Evolutionary conservation across 2,888 invertebrate genomes (phyloP).

Genomic region (Drosophila neonasuta): DNA sequence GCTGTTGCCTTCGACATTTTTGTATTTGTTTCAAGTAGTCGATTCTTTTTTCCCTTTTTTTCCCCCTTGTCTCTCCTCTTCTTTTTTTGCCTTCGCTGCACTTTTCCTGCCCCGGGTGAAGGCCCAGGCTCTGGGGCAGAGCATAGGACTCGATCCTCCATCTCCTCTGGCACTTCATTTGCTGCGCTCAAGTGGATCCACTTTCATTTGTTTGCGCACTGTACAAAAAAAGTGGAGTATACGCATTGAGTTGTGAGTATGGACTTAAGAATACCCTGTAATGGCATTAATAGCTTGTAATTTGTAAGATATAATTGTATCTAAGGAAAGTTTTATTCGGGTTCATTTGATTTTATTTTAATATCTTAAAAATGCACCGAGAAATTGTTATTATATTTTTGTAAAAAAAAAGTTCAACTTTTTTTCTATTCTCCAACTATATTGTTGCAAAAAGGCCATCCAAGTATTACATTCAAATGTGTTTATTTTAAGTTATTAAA

Average conservation of each 20-base stretch:
- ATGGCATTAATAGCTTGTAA: no score
- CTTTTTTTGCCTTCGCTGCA: slow-evolving; percentile 77
- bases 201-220: slow-evolving; percentile 78
- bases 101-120: slow-evolving; percentile 68
- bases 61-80: not conserved
- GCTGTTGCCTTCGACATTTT: slow-evolving; percentile 69
- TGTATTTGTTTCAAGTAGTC: slow-evolving; percentile 71
- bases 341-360: no score
- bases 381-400: no score
- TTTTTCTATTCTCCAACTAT: no score
- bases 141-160: slow-evolving; percentile 41
- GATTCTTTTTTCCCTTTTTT: slow-evolving; percentile 13
- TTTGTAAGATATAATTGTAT: no score
- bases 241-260: not conserved
- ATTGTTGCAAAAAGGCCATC: no score
- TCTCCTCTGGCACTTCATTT: slow-evolving; percentile 74
- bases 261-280: not conserved
- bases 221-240: slow-evolving; percentile 36
- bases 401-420: no score
- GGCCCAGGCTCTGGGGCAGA: slow-evolving; percentile 17
- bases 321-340: no score
- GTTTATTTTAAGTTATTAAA: no score
- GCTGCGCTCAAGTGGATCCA: slow-evolving; percentile 79
- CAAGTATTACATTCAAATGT: no score
- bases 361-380: no score